A percentile compares a stretch with the other conserved stretches of the same genome.
These are phyloP conservation scores for Ethmia dodecea DNA, from an alignment of 2,888 invertebrate species.

Conservation along the genomic window DNA sequence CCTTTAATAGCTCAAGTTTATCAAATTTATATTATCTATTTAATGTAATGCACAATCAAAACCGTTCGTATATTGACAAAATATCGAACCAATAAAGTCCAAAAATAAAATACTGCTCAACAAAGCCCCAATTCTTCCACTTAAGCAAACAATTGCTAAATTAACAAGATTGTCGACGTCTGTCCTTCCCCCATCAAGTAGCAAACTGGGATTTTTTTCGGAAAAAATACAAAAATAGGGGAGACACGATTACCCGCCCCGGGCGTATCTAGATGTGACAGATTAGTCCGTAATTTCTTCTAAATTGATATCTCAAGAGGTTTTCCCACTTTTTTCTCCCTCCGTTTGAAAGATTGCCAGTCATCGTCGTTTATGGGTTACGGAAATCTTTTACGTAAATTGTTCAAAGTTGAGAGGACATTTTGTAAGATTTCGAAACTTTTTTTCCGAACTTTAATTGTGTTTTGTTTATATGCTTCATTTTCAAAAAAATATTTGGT, in stretches of 20 bases:
- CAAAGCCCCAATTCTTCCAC: slow-evolving; percentile 18
- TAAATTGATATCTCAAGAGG: slow-evolving; percentile 73
- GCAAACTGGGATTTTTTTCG: slow-evolving; percentile 31
- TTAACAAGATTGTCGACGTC: slow-evolving; percentile 60
- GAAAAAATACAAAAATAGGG: slow-evolving; percentile 47
- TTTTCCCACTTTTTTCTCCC: slow-evolving; percentile 43
- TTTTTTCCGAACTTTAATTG: too few species aligned
- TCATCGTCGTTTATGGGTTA: slow-evolving; percentile 46
- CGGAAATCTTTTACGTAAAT: slow-evolving; percentile 48
- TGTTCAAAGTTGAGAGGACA: slow-evolving; percentile 14
- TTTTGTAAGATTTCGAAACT: background rate
- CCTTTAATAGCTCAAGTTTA: too few species aligned
- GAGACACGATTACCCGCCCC: slow-evolving; percentile 58
- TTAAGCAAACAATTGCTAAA: slow-evolving; percentile 59
- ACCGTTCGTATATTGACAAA: too few species aligned
- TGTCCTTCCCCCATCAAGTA: slow-evolving; percentile 28
- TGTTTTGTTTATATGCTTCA: too few species aligned
- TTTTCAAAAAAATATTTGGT: too few species aligned
- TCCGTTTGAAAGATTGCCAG: slow-evolving; percentile 51
- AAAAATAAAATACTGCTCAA: too few species aligned
- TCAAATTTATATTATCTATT: too few species aligned
- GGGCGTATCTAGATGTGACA: slow-evolving; percentile 68
- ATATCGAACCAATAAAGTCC: too few species aligned
- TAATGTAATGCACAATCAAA: too few species aligned
- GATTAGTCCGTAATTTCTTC: slow-evolving; percentile 72